Conservation (phyloP, 2,888 invertebrate genomes). For the Lepetodrilus schrolli region DNA sequence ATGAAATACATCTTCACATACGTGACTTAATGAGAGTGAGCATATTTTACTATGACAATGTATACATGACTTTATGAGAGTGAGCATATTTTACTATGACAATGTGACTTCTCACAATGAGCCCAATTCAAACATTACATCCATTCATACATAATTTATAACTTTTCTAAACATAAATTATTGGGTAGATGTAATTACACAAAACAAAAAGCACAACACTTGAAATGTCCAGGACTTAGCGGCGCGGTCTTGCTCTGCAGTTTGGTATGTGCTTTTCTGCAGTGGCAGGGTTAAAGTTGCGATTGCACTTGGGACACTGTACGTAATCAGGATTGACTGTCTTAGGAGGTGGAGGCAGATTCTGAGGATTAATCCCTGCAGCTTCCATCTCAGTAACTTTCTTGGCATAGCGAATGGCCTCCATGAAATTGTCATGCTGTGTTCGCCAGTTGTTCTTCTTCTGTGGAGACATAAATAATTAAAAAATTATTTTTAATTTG, state of each 20-base stretch:
- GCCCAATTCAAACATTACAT: too few species aligned
- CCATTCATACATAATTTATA: too few species aligned
- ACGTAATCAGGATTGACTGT: slow-evolving; percentile 92
- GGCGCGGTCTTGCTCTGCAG: slow-evolving; percentile 77
- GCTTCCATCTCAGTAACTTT: slow-evolving; percentile 66
- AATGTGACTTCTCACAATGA: too few species aligned
- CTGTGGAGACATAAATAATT: slow-evolving; percentile 37
- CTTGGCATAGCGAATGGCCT: slow-evolving; percentile 71
- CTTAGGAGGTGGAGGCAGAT: slow-evolving; percentile 89
- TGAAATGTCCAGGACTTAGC: not conserved
- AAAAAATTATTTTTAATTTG: not conserved
- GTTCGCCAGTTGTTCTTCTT: slow-evolving; percentile 70
- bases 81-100: too few species aligned
- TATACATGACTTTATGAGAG: too few species aligned
- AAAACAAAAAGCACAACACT: not conserved
- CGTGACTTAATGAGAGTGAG: too few species aligned
- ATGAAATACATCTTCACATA: too few species aligned
- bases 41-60: too few species aligned
- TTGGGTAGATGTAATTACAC: too few species aligned
- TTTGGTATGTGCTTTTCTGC: slow-evolving; percentile 94
- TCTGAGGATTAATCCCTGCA: slow-evolving; percentile 87
- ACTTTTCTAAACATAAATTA: too few species aligned
- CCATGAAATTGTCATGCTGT: slow-evolving; percentile 71
- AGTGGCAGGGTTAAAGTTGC: slow-evolving; percentile 85
- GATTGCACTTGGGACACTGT: slow-evolving; percentile 89